Evolutionary conservation across 2,113 vertebrate species (phyloP), one percentile per base, ranked within the genome.

Genomic region (Sakesphorus luctuosus): DNA sequence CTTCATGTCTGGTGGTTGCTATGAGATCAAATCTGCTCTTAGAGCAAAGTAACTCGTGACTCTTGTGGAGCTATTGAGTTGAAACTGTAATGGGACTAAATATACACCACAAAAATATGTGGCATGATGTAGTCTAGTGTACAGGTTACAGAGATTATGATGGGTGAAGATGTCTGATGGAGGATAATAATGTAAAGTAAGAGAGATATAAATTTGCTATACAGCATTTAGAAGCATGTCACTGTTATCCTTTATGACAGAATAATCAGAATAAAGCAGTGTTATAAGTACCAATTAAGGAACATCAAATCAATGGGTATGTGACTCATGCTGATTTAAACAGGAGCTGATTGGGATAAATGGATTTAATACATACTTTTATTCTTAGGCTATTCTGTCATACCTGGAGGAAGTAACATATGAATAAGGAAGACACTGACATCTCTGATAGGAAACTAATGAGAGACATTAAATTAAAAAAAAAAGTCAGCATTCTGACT

Each of bases 291-390:
- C 94, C 97, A 98, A 96, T 98, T 98, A 98, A 97, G 95, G 97
- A 97, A 92, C 96, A 96, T 97, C 90, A 95, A 97, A 98, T 98
- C 96, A 97, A 74, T 97, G 96, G 91, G 79, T 89, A 79, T 93
- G 91, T 92, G 94, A 86, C 90, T 92, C 91, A 75, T 43, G 56
- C 97, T 97, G 96, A 97, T 97, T 98, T 96, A 97, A 97, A 98
- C 46, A 68, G 93, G 93, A 94, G 49, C 93, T 97, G 97, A 98
- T 98, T 97, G 95, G 97, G 98, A 97, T 98, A 96, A 97, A 97
- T 97, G 96, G 95, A 94, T 97, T 98, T 98, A 97, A 97, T 97
- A 95, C 91, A 71, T 97, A 95, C 94, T 96, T 98, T 93, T 96
- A 97, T 91, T 97, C 95, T 95, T 94, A 96, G 97, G 96, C 94